Percentiles rank a stretch among this genome's conserved stretches.
Evolutionary conservation across 2,113 vertebrate genomes (phyloP).

Genomic region (Epinephelus moara): DNA sequence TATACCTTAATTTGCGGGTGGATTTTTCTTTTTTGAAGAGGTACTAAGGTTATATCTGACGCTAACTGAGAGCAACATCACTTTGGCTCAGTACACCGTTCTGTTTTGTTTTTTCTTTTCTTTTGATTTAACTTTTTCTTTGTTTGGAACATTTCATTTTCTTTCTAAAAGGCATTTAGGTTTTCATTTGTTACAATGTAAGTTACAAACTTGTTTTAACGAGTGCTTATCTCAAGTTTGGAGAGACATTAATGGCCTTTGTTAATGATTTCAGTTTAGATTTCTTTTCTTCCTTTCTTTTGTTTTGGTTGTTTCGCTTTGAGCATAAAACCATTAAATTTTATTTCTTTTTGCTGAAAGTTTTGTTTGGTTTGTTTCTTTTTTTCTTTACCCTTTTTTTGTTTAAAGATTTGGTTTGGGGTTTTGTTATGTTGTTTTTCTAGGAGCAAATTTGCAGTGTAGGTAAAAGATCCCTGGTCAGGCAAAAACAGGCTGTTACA

Average conservation of each 20-base stretch:
- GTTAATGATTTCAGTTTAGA: slow-evolving; percentile 90
- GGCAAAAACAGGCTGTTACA: background rate
- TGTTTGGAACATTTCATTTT: slow-evolving; percentile 35
- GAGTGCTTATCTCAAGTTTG: slow-evolving; percentile 89
- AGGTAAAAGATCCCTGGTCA: background rate
- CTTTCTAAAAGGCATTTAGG: slow-evolving; percentile 47
- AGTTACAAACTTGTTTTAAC: slow-evolving; percentile 81
- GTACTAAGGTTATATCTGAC: slow-evolving; percentile 60
- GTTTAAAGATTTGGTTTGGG: slow-evolving; percentile 24
- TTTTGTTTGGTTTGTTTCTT: slow-evolving; percentile 96
- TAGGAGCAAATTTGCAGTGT: background rate
- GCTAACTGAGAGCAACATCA: slow-evolving; percentile 35
- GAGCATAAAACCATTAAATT: slow-evolving; percentile 99
- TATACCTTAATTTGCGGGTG: background rate
- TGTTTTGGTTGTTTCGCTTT: slow-evolving; percentile 91
- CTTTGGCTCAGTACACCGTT: slow-evolving; percentile 34
- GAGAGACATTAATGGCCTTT: slow-evolving; percentile 90
- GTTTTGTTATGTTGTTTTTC: slow-evolving; percentile 41
- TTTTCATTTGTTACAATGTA: slow-evolving; percentile 57
- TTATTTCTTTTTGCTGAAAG: slow-evolving; percentile 95
- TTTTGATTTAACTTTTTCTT: slow-evolving; percentile 36
- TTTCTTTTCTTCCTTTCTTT: slow-evolving; percentile 86
- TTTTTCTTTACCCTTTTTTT: slow-evolving; percentile 50
- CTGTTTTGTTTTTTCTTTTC: slow-evolving; percentile 23
- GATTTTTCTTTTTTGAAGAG: slow-evolving; percentile 24